These are phyloP conservation scores for Phymatocera aterrima DNA, from an alignment of 2,888 invertebrate species.

Conservation along the genomic window DNA sequence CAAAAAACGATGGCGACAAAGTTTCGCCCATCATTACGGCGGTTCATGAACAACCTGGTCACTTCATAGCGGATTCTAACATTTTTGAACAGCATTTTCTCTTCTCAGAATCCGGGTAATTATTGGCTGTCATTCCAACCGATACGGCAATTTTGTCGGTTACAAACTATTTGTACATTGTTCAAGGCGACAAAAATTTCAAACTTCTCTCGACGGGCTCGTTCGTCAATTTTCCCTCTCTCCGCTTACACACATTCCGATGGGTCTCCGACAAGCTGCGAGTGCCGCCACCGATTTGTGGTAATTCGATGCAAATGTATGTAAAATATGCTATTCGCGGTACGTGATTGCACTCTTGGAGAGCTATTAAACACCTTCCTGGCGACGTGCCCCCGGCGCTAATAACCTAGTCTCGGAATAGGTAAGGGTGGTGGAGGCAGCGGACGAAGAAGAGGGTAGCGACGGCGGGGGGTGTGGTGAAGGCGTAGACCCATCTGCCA, in stretches of 20 bases:
- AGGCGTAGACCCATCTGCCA: constrained; percentile 37
- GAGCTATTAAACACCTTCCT: constrained; percentile 72
- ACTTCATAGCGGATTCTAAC: too few relatives aligned
- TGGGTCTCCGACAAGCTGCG: constrained; percentile 14
- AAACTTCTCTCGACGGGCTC: neutral
- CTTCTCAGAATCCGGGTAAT: too few relatives aligned
- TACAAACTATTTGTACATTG: too few relatives aligned
- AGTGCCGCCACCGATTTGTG: constrained; percentile 60
- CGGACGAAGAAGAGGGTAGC: neutral
- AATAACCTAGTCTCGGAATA: constrained; percentile 56
- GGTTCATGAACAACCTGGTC: too few relatives aligned
- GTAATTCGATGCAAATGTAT: constrained; percentile 69
- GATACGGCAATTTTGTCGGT: too few relatives aligned
- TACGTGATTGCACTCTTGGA: constrained; percentile 69
- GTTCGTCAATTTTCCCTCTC: neutral
- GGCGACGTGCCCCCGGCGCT: constrained; percentile 64
- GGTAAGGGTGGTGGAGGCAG: neutral
- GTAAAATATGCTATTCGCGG: constrained; percentile 64
- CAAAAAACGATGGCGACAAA: too few relatives aligned
- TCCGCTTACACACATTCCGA: neutral
- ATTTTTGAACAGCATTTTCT: too few relatives aligned
- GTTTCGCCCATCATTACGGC: too few relatives aligned
- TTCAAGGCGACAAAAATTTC: neutral
- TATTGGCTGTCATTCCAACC: too few relatives aligned
- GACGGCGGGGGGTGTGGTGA: constrained; percentile 17